Conservation (phyloP, 1,140 invertebrate genomes). For the Trichonephila inaurata region DNA sequence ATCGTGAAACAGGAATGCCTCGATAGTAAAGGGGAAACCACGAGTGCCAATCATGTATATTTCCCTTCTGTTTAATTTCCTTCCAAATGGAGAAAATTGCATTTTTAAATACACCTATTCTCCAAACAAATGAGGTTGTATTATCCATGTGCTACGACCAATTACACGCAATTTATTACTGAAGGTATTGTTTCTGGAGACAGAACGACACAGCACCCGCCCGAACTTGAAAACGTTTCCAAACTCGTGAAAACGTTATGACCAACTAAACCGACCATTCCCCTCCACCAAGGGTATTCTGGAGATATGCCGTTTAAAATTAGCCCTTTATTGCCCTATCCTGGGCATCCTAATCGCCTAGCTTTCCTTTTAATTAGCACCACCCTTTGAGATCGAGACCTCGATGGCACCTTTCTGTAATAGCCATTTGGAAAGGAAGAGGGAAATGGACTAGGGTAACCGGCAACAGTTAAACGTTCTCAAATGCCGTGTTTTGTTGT, state of each 20-base stretch:
- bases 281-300: not conserved
- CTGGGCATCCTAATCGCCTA: slow-evolving; percentile 45
- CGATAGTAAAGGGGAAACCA: slow-evolving; percentile 19
- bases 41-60: slow-evolving; percentile 41
- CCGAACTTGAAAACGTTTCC: slow-evolving; percentile 37
- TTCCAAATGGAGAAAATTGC: slow-evolving; percentile 25
- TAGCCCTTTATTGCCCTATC: slow-evolving; percentile 68
- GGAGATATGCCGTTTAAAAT: slow-evolving; percentile 59
- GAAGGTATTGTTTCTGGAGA: slow-evolving; percentile 48
- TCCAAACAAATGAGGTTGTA: slow-evolving; percentile 44
- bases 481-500: slow-evolving; percentile 54
- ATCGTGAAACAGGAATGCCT: not conserved
- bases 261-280: slow-evolving; percentile 51
- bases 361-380: slow-evolving; percentile 71
- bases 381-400: slow-evolving; percentile 51
- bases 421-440: slow-evolving; percentile 37
- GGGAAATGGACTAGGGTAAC: slow-evolving; percentile 56
- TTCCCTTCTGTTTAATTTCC: slow-evolving; percentile 42
- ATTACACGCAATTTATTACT: slow-evolving; percentile 61
- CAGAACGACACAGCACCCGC: not conserved
- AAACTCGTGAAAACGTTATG: slow-evolving; percentile 69
- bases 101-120: slow-evolving; percentile 57
- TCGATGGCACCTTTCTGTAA: not conserved
- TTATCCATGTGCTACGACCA: slow-evolving; percentile 53
- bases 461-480: slow-evolving; percentile 50